A percentile compares a stretch with the other conserved stretches of the same genome.
Conservation (phyloP, 2,888 invertebrate species). For the Aquatica leii region DNA sequence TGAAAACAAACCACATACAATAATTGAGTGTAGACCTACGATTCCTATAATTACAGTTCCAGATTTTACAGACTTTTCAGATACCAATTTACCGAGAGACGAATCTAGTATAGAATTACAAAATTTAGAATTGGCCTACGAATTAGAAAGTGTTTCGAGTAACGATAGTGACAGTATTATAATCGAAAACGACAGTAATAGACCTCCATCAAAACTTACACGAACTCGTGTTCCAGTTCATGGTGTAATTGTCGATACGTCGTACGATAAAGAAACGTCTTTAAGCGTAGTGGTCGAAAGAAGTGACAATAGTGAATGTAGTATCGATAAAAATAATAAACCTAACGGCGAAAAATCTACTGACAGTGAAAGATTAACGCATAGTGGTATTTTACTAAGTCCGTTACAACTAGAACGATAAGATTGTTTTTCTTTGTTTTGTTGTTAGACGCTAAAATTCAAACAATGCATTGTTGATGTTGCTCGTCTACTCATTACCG, state of each 20-base stretch:
- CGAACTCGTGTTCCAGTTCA: constrained; percentile 52
- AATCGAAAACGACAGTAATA: constrained; percentile 33
- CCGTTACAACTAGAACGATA: constrained; percentile 68
- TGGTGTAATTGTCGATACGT: constrained; percentile 29
- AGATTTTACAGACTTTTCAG: constrained; percentile 47
- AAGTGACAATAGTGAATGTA: constrained; percentile 50
- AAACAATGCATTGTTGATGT: constrained; percentile 15
- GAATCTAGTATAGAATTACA: constrained; percentile 61
- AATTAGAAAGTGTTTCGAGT: constrained; percentile 57
- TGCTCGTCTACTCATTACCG: too few relatives aligned
- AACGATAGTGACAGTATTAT: constrained; percentile 46
- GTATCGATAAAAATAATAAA: constrained; percentile 41
- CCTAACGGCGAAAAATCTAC: constrained; percentile 41
- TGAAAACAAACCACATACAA: constrained; percentile 24
- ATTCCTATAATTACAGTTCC: constrained; percentile 51
- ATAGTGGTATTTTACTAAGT: constrained; percentile 69
- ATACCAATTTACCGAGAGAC: constrained; percentile 51
- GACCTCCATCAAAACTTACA: constrained; percentile 50
- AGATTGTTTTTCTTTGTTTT: constrained; percentile 34
- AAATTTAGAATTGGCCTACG: constrained; percentile 55
- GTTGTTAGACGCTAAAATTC: constrained; percentile 25
- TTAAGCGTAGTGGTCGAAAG: constrained; percentile 60
- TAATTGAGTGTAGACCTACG: constrained; percentile 42
- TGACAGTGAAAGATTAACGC: constrained; percentile 55
- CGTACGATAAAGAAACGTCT: constrained; percentile 43